Percentiles rank a stretch among this genome's conserved stretches.
Conservation (phyloP, 1,140 invertebrate genomes). For the Carcinoscorpius rotundicauda region DNA sequence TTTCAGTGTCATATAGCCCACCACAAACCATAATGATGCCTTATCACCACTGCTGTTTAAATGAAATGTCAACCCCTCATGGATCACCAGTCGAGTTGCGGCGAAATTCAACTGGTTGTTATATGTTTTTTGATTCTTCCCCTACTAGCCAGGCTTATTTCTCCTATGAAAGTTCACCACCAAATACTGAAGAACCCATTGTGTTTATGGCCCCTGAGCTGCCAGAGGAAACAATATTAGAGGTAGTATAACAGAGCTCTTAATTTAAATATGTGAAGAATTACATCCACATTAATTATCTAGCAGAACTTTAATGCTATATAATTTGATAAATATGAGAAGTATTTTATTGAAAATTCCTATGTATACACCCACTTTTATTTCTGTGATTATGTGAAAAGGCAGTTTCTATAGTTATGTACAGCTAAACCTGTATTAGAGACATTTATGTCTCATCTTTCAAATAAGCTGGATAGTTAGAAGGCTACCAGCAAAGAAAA, state of each 20-base stretch:
- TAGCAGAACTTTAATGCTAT: no score
- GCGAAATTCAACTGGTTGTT: conserved; percentile 6
- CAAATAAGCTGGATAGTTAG: no score
- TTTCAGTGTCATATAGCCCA: conserved; percentile 14
- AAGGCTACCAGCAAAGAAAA: no score
- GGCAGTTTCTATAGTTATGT: no score
- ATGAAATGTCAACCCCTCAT: not conserved
- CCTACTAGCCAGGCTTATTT: conserved; percentile 9
- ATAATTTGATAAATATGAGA: no score
- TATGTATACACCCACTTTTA: no score
- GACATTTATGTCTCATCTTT: no score
- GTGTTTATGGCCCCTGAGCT: conserved; percentile 80
- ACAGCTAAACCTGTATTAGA: no score
- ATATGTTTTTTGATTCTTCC: conserved; percentile 12
- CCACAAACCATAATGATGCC: conserved; percentile 2
- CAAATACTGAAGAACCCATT: conserved; percentile 45
- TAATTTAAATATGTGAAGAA: no score
- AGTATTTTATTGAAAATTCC: no score
- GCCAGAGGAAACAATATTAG: conserved; percentile 86
- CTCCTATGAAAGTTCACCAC: conserved; percentile 32
- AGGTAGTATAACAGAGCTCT: conserved; percentile 33
- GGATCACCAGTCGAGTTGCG: conserved; percentile 11
- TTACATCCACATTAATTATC: no score
- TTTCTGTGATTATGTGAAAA: no score
- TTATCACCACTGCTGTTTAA: conserved; percentile 11